Evolutionary conservation across 2,113 vertebrate species (phyloP).

Genomic region (Thomomys bottae): DNA sequence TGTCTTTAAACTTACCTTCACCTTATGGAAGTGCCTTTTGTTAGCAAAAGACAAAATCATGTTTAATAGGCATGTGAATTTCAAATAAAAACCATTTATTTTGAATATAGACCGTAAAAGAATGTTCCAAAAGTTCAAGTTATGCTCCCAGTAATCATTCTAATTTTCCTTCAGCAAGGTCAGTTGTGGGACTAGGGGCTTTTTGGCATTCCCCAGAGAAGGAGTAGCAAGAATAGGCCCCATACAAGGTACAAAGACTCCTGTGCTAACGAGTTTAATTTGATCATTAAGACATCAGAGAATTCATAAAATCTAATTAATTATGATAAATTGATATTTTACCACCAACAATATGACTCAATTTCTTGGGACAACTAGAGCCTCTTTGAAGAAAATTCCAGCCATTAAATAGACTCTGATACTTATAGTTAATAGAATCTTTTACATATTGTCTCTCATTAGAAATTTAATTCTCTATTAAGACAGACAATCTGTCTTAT

Average conservation of each 20-base stretch:
- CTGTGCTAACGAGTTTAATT: conserved; percentile 67
- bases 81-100: conserved; percentile 68
- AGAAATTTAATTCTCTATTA: conserved; percentile 4
- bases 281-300: conserved; percentile 65
- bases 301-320: conserved; percentile 73
- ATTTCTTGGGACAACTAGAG: conserved; percentile 47
- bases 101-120: conserved; percentile 65
- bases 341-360: conserved; percentile 60
- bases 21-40: conserved; percentile 63
- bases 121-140: conserved; percentile 64
- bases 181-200: conserved; percentile 30
- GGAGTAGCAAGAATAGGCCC: not conserved
- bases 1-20: conserved; percentile 64
- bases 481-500: not conserved
- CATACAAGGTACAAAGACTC: conserved; percentile 52
- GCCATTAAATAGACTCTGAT: not conserved
- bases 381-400: not conserved
- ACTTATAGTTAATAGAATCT: not conserved
- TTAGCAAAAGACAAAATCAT: conserved; percentile 71
- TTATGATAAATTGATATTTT: conserved; percentile 67
- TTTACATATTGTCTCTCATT: not conserved
- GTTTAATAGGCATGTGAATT: conserved; percentile 74
- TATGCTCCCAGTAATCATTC: conserved; percentile 67
- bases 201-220: conserved; percentile 40
- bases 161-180: conserved; percentile 73